phyloP scores from a whole-genome alignment of 1,140 invertebrate genomes.

The Cepaea nemoralis region DNA sequence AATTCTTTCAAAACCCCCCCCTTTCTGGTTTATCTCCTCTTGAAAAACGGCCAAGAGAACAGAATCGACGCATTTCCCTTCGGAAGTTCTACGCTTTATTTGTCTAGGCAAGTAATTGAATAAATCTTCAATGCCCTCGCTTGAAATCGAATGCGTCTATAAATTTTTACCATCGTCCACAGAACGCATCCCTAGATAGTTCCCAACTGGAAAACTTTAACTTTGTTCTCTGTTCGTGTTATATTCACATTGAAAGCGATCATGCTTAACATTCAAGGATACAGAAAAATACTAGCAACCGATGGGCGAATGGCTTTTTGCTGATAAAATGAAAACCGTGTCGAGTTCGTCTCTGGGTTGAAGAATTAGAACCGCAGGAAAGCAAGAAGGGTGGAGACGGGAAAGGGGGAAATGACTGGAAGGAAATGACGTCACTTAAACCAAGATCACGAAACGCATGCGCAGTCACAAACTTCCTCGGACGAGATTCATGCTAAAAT shows the following conservation, averaged over 20 bases:
- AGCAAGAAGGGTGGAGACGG: neutral
- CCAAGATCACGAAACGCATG: slow-evolving; percentile 23
- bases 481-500: neutral
- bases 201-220: neutral
- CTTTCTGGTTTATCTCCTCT: slow-evolving; percentile 4
- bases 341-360: neutral
- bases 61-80: neutral
- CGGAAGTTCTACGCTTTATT: neutral
- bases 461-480: slow-evolving; percentile 18
- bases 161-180: neutral
- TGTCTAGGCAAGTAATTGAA: neutral
- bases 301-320: slow-evolving; percentile 5
- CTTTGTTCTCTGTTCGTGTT: neutral
- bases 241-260: neutral
- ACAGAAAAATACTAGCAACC: neutral
- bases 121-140: slow-evolving; percentile 3
- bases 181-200: neutral
- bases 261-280: neutral
- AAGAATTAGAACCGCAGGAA: too few relatives aligned
- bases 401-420: neutral
- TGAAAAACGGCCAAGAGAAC: neutral
- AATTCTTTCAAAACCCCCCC: neutral
- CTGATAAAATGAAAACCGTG: slow-evolving; percentile 27
- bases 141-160: neutral
- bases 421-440: slow-evolving; percentile 30